Evolutionary conservation across 1,140 invertebrate species (phyloP).

Genomic region (Papilio dardanus): DNA sequence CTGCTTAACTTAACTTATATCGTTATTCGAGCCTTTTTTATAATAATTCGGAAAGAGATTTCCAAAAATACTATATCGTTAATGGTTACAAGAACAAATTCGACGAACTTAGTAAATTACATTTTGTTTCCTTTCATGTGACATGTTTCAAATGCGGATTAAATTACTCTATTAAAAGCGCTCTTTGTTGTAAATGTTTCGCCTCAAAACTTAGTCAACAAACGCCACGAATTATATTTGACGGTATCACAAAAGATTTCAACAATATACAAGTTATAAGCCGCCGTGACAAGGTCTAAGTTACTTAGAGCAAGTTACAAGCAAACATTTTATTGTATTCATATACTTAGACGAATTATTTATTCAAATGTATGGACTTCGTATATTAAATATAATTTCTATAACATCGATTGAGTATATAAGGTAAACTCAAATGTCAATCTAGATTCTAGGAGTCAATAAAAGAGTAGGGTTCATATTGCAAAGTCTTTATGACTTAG

Average conservation of each 20-base stretch:
- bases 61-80: neutral
- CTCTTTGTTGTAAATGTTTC: constrained; percentile 21
- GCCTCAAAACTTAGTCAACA: constrained; percentile 12
- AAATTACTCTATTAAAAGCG: constrained; percentile 26
- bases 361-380: neutral
- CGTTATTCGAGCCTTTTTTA: too few relatives aligned
- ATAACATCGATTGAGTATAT: too few relatives aligned
- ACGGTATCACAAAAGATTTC: constrained; percentile 23
- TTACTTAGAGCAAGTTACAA: constrained; percentile 3
- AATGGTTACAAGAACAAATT: neutral
- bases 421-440: too few relatives aligned
- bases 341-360: neutral
- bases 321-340: constrained; percentile 15
- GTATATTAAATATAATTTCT: constrained; percentile 13
- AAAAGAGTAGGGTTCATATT: too few relatives aligned
- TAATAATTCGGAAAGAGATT: too few relatives aligned
- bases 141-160: constrained; percentile 23
- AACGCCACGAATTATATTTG: constrained; percentile 7
- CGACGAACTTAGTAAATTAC: constrained; percentile 1
- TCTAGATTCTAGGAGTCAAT: too few relatives aligned
- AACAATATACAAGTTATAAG: constrained; percentile 24
- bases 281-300: constrained; percentile 14
- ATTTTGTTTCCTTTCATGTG: constrained; percentile 21
- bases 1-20: too few relatives aligned
- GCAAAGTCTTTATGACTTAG: too few relatives aligned